Evolutionary conservation across 2,888 invertebrate genomes (phyloP), one percentile per base, ranked within the genome.

Genomic region (Ichneumoninae sp.): DNA sequence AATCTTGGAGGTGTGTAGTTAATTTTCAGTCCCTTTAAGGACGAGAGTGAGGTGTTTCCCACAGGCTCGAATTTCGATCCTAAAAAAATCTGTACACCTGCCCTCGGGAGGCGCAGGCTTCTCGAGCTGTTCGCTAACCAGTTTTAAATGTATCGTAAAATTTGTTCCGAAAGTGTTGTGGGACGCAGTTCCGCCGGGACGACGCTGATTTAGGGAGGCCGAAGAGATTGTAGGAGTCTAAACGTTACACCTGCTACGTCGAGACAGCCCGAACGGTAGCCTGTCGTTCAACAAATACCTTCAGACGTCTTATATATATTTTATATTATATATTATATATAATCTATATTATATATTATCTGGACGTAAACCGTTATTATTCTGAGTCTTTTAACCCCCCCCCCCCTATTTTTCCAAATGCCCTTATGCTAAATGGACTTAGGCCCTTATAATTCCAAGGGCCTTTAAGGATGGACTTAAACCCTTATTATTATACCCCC

Each of bases 31-130:
- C 13, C 16, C 47, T 47, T 16, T 47, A 33, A 10, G 47, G 47
- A 47, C 13, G 47, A 16, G 33, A 33, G 33, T 33, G 33, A 33
- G 33, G 6, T 33, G 33, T 33, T 33, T 33, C 33, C 33, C 33
- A 33, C 33, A 33, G 33, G 33, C 33, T 52, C 50, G 50, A 52
- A 52, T 52, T 52, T 60, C 13, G 5, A 8, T 60, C 30, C 30
- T 16, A 62, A 62, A 62, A 74, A 74, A 74, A 74, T 74, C 62
- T 47, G 10, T 60, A 50, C 74, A 74, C 62, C 74, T 62, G 62
- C 62, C 74, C 62, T 36, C 19, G 57, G 54, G 70, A 16, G 26
- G 4, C 30, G 26, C 13, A 10, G 26, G 60, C 13, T 30, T 60
- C 60, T 60, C 60, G 26, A 60, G 26, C 60, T 72, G 60, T 72